These are phyloP conservation scores for Sebastes nivosus DNA, from an alignment of 2,797 vertebrate species.

Conservation along the genomic window DNA sequence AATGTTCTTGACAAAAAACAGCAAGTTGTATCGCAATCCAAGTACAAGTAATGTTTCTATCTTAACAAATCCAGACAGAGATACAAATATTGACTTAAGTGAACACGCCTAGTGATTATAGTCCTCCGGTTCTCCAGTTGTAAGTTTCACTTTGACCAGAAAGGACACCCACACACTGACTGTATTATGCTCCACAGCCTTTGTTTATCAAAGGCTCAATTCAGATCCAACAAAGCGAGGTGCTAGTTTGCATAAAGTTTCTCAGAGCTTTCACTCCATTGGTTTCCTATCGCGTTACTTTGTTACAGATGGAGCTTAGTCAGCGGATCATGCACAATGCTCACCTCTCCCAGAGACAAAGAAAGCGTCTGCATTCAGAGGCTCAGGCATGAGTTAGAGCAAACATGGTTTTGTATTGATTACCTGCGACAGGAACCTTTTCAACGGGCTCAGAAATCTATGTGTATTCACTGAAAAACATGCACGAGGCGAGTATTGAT, in stretches of 20 bases:
- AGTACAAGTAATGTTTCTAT: neutral
- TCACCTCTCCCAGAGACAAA: slow-evolving; percentile 62
- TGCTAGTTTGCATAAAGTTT: slow-evolving; percentile 69
- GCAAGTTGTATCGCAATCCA: neutral
- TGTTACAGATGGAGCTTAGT: slow-evolving; percentile 60
- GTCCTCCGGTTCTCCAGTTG: neutral
- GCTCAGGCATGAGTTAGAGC: slow-evolving; percentile 51
- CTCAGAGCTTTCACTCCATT: slow-evolving; percentile 45
- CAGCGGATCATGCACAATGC: slow-evolving; percentile 70
- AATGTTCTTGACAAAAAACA: neutral
- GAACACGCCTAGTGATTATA: neutral
- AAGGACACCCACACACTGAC: slow-evolving; percentile 9
- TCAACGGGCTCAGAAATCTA: slow-evolving; percentile 41
- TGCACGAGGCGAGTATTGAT: slow-evolving; percentile 56
- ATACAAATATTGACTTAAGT: neutral
- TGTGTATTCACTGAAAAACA: slow-evolving; percentile 56
- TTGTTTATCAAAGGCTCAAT: slow-evolving; percentile 67
- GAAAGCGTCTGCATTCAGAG: slow-evolving; percentile 22
- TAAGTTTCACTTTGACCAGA: slow-evolving; percentile 17
- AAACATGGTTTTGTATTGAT: slow-evolving; percentile 75
- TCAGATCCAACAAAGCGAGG: slow-evolving; percentile 61
- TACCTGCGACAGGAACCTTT: slow-evolving; percentile 62
- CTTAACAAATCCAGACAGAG: neutral
- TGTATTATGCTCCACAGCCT: slow-evolving; percentile 50
- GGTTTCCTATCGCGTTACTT: slow-evolving; percentile 63